Evolutionary conservation across 2,113 vertebrate species (phyloP), one percentile per base, ranked within the genome.

Genomic region (Anguilla japonica): DNA sequence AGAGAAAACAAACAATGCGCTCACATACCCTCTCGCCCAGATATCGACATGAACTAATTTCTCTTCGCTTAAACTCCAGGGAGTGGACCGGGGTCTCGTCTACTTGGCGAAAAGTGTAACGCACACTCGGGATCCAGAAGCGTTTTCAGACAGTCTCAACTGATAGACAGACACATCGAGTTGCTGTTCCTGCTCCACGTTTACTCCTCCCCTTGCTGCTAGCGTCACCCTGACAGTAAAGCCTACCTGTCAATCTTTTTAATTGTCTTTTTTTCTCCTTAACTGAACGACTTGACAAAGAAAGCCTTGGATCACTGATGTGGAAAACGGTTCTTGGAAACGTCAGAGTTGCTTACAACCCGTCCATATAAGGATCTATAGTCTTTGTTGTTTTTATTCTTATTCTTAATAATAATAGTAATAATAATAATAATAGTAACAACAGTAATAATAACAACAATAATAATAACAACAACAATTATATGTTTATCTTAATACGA

Each of bases 161-260:
- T 99, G 98, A 99, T 96, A 97, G 98, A 99, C 98, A 98, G 98
- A 99, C 98, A 97, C 98, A 99, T 99, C 97, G 98, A 98, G 97
- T 97, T 96, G 97, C 97, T 96, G 97, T 96, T 97, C 97, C 97
- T 97, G 97, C 97, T 97, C 96, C 96, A 95, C 96, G 96, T 95
- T 98, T 97, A 97, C 96, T 96, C 97, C 96, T 96, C 96, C 98
- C 98, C 98, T 96, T 95, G 81, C 91, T 93, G 94, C 95, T 93
- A 96, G 98, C 98, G 97, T 99, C 97, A 99, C 97, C 96, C 98
- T 99, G 98, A 99, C 98, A 99, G 97, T 96, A 97, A 97, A 96
- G 97, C 97, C 96, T 97, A 98, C 97, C 97, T 99, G 98, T 99
- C 98, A 99, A 99, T 99, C 98, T 96, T 97, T 97, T 97, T 96